Conservation (phyloP, 2,888 invertebrate species). For the Itoplectis maculator region DNA sequence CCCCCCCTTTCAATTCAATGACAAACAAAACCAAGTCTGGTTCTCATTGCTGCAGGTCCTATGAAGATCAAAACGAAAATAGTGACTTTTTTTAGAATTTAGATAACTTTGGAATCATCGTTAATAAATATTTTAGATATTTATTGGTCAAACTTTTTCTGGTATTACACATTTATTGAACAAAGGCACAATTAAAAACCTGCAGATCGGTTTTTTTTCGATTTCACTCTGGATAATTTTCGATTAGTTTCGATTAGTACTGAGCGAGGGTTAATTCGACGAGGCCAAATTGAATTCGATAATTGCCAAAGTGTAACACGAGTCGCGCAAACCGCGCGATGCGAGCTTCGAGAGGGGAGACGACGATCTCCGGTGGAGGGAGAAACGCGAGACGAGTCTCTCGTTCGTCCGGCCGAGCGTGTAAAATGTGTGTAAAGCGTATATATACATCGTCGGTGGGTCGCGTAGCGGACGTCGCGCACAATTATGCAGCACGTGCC, state of each 20-base stretch:
- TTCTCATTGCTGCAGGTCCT: constrained; percentile 14
- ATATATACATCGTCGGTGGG: constrained; percentile 32
- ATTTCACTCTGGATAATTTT: too few relatives aligned
- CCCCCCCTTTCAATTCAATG: constrained; percentile 28
- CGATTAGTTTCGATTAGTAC: neutral
- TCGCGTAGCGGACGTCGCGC: constrained; percentile 72
- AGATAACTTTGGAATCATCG: too few relatives aligned
- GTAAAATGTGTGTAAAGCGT: constrained; percentile 58
- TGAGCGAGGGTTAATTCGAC: constrained; percentile 23
- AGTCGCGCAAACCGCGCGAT: constrained; percentile 15
- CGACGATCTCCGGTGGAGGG: constrained; percentile 28
- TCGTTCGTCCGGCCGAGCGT: constrained; percentile 51
- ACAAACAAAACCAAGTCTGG: constrained; percentile 35
- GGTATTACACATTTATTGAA: too few relatives aligned
- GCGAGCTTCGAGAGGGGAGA: constrained; percentile 3
- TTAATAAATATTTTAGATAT: too few relatives aligned
- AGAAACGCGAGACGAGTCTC: constrained; percentile 27
- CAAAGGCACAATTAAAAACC: too few relatives aligned
- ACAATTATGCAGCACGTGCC: constrained; percentile 81
- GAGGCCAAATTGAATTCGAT: constrained; percentile 55
- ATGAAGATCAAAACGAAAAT: too few relatives aligned
- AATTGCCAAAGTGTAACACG: constrained; percentile 60
- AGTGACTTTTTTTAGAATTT: too few relatives aligned
- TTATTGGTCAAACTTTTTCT: too few relatives aligned
- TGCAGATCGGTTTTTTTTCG: too few relatives aligned